Evolutionary conservation across 1,140 invertebrate species (phyloP), one percentile per base, ranked within the genome.

Genomic region (Drosophila lini): DNA sequence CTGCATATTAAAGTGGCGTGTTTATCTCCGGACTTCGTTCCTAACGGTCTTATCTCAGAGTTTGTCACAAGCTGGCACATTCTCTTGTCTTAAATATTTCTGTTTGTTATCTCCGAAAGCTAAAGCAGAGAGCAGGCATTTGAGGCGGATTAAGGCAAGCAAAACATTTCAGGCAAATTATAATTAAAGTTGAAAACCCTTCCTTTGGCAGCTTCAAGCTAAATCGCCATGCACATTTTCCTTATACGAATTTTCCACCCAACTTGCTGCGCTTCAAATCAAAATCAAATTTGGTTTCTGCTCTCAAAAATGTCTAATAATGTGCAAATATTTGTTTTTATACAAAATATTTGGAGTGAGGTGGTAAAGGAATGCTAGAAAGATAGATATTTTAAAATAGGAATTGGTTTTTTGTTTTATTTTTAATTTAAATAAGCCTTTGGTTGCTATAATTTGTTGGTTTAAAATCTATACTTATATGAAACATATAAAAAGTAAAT

Each of bases 141-240:
- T 47, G 4, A 19, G 31, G 11, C 44, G 50, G 65, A 69, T 69
- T 67, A 69, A 67, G 65, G 56, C 57, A 9, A 22, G 64, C 64
- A 48, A 34, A 71, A 71, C 64, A 57, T 69, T 47, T 69, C 64
- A 47, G 25, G 47, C 22, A 69, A 47, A 71, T 70, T 57, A 58
- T 70, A 58, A 57, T 58, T 70, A 58, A 70, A 68, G 63, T 34
- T 68, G 41, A 40, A 19, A 40, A 48, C 63, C 16, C 16, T 19
- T 10, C 38, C 13, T 59, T 65, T n/a, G 15, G n/a, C 16, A 70
- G 19, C 41, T 68, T 68, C 32, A 70, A 45, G 41, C 28, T 25
- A 69, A 69, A 16, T 15, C 31, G 13, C 22, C 19, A 60, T 45
- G 15, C 55, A 47, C 36, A 38, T 60, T 38, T 65, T 31, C 31